Base-by-base conservation (phyloP, 2,797 vertebrate genomes). In the Cuniculus paca region DNA sequence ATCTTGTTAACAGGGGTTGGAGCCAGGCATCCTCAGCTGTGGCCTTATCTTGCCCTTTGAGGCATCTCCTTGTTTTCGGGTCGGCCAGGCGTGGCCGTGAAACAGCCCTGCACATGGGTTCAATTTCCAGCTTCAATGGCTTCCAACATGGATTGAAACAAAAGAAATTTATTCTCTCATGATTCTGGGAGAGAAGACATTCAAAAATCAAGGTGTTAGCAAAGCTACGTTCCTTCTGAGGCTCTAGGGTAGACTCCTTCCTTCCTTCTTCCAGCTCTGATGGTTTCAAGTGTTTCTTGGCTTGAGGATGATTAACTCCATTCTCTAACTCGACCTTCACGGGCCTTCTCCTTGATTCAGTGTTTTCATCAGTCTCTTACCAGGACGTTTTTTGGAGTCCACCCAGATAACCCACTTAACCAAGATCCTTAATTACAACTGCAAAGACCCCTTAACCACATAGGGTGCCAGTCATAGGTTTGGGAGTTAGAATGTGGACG, bases 151-250 rank as follows among this genome's bases (percentile, higher is more conserved):
- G n/a, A n/a, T 61, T 88, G 60, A 88, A 84, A 90, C 39, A 96
- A 90, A 8, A 79, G 26, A 85, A 74, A 88, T 12, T 70, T 92
- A 93, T 34, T 82, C 19, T 75, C 14, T 95, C 88, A 94, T 16
- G 28, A 88, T 75, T 60, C 54, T 75, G 22, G 50, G 56, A 74
- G n/a, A n/a, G 31, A 5, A 60, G 12, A 97, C 14, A 36, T 60
- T 12, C 60, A 84, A 56, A 74, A 75, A 26, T 68, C 56, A 75
- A 61, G 58, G n/a, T 75, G 39, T 17, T 31, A 19, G 26, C 5
- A 31, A 28, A 4, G 12, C 24, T 74, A 22, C 0, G 0, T 8
- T 48, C 3, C n/a, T 60, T 52, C 12, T 26, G 22, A 94, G n/a
- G 4, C 3, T 82, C 60, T 39, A 61, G 28, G 24, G 19, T 10